phyloP scores from a whole-genome alignment of 2,113 vertebrate genomes.

The Rhagologus leucostigma region DNA sequence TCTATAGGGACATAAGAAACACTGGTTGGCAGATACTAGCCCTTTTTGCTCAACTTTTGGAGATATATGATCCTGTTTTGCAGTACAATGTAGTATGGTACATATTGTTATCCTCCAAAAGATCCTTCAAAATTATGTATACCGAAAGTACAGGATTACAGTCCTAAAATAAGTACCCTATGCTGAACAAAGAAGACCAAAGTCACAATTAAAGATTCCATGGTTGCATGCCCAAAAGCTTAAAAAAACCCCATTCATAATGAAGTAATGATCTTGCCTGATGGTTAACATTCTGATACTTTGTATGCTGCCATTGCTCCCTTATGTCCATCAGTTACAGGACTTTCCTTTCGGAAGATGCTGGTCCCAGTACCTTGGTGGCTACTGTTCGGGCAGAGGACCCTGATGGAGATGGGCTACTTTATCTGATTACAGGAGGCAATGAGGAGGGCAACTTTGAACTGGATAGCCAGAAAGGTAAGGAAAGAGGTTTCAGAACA shows the following conservation, averaged over 20 bases:
- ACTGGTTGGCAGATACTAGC: not conserved
- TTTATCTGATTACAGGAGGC: slow-evolving; percentile 84
- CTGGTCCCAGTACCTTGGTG: slow-evolving; percentile 85
- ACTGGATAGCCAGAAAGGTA: slow-evolving; percentile 86
- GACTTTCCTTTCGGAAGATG: slow-evolving; percentile 88
- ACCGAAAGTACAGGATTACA: not conserved
- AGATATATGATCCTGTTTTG: not conserved
- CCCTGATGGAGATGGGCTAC: slow-evolving; percentile 84
- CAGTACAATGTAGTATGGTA: not conserved
- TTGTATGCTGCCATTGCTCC: not conserved
- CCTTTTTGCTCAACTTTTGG: not conserved
- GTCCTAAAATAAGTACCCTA: not conserved
- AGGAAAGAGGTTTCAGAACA: not conserved
- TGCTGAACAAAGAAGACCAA: not conserved
- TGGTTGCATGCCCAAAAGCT: not conserved
- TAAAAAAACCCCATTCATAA: not conserved
- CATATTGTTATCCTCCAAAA: not conserved
- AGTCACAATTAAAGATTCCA: not conserved
- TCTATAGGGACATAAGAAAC: not conserved
- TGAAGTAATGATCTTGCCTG: not conserved
- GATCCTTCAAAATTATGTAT: not conserved
- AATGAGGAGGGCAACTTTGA: slow-evolving; percentile 90
- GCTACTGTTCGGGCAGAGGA: slow-evolving; percentile 85
- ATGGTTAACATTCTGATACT: not conserved
- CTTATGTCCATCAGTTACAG: slow-evolving; percentile 75